These are phyloP conservation scores for Plodia interpunctella DNA, from an alignment of 1,140 invertebrate genomes.

Conservation along the genomic window DNA sequence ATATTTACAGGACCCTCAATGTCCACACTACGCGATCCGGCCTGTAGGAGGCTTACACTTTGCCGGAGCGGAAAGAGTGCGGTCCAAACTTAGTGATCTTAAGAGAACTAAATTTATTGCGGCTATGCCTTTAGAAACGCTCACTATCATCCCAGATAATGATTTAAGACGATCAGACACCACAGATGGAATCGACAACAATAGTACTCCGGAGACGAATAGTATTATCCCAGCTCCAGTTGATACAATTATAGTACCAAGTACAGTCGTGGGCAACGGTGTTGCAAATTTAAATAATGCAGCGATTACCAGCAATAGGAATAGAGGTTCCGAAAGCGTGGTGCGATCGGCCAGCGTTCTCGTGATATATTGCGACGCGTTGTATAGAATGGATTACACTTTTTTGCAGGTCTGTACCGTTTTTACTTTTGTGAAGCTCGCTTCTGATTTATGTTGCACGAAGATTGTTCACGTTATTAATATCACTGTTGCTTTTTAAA, in stretches of 20 bases:
- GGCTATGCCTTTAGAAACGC: slow-evolving; percentile 25
- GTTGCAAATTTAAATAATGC: slow-evolving; percentile 8
- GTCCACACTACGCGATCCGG: slow-evolving; percentile 48
- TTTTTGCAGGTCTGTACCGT: slow-evolving; percentile 47
- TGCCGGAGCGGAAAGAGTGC: slow-evolving; percentile 55
- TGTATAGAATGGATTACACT: slow-evolving; percentile 58
- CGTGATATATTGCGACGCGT: slow-evolving; percentile 53
- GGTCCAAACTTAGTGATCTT: slow-evolving; percentile 40
- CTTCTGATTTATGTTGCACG: not conserved
- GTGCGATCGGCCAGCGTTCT: slow-evolving; percentile 32
- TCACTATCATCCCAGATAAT: slow-evolving; percentile 34
- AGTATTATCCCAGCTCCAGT: not conserved
- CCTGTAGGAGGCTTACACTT: slow-evolving; percentile 60
- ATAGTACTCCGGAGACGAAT: not conserved
- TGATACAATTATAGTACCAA: not conserved
- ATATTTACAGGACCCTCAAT: not conserved
- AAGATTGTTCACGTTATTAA: not conserved
- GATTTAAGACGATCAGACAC: slow-evolving; percentile 6
- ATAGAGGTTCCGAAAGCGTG: slow-evolving; percentile 6
- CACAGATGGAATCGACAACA: not conserved
- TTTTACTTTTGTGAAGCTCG: slow-evolving; percentile 5
- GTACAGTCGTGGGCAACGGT: slow-evolving; percentile 8
- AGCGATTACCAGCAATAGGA: slow-evolving; percentile 12
- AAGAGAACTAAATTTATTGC: slow-evolving; percentile 28
- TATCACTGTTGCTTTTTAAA: not conserved